Evolutionary conservation across 2,797 vertebrate genomes (phyloP).

Genomic region (Rhinophrynus dorsalis): DNA sequence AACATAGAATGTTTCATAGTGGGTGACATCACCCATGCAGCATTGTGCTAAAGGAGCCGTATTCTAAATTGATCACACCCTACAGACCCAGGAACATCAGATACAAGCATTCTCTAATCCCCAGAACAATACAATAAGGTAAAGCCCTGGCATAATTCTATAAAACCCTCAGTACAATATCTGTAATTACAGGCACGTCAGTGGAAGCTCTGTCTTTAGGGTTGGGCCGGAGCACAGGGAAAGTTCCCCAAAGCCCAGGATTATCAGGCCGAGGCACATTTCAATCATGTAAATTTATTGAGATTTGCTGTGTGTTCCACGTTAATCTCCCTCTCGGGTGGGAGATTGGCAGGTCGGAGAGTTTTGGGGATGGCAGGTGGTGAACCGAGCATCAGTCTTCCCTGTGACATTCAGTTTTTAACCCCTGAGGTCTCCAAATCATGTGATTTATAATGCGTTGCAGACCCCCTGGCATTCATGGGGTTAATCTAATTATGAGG

Average conservation of each 20-base stretch:
- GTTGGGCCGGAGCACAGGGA: neutral
- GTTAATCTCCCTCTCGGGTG: slow-evolving; percentile 7
- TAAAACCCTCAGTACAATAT: slow-evolving; percentile 15
- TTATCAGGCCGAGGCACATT: slow-evolving; percentile 7
- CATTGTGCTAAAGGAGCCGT: no score
- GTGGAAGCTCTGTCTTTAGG: neutral
- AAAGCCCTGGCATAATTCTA: slow-evolving; percentile 19
- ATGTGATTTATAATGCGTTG: no score
- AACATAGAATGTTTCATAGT: no score
- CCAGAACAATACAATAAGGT: neutral
- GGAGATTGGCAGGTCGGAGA: neutral
- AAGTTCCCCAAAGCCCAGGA: neutral
- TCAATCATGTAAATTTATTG: slow-evolving; percentile 30
- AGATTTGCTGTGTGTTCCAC: slow-evolving; percentile 12
- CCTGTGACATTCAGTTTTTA: no score
- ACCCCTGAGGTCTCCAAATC: no score
- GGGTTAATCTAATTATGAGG: no score
- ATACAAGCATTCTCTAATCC: slow-evolving; percentile 2
- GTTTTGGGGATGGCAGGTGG: neutral
- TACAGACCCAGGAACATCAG: no score
- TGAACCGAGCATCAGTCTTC: neutral
- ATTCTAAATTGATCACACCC: no score
- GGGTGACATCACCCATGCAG: no score
- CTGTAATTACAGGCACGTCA: slow-evolving; percentile 7
- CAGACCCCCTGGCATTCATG: no score